Evolutionary conservation across 2,888 invertebrate genomes (phyloP), one percentile per base, ranked within the genome.

Genomic region (Amphipoea oculea): DNA sequence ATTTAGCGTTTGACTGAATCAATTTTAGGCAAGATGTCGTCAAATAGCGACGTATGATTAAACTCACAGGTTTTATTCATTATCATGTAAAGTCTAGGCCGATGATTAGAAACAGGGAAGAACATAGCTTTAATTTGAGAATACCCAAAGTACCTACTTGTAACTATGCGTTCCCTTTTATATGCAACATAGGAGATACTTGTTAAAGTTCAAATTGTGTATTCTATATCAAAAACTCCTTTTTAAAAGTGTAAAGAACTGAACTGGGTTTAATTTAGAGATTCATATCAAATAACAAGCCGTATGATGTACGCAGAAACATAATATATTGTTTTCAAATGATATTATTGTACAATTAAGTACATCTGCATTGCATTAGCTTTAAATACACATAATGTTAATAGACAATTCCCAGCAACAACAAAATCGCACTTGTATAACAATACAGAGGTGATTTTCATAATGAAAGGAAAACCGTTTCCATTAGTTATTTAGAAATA

Each of bases 381-480:
- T 83, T 73, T 82, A 76, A 76, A 85, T 81, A 83, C 74, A 81
- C 75, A 81, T 72, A 81, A 68, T 45, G 76, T 62, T 78, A 87
- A 85, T 78, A 79, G 73, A 83, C 78, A 78, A 83, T 83, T 85
- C 57, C 74, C 69, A 84, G 78, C 67, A 84, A 85, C 73, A 90
- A 90, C 86, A 86, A 86, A 85, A 86, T 85, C 82, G 84, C 74
- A 82, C 82, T 76, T 77, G 74, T 79, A 62, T 82, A 86, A 85
- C 83, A 82, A 69, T 81, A 76, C 48, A 40, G 81, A 78, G 83
- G 67, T 83, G 81, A 86, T 88, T 86, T 86, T 82, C 85, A 83
- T 88, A 88, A 89, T 90, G 86, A 86, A 88, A 87, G 78, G 82
- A 88, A 89, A 90, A 86, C 85, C 45, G 73, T 83, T 85, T 80